Evolutionary conservation across 2,888 invertebrate genomes (phyloP), one percentile per base, ranked within the genome.

Genomic region (Dusona sp.): DNA sequence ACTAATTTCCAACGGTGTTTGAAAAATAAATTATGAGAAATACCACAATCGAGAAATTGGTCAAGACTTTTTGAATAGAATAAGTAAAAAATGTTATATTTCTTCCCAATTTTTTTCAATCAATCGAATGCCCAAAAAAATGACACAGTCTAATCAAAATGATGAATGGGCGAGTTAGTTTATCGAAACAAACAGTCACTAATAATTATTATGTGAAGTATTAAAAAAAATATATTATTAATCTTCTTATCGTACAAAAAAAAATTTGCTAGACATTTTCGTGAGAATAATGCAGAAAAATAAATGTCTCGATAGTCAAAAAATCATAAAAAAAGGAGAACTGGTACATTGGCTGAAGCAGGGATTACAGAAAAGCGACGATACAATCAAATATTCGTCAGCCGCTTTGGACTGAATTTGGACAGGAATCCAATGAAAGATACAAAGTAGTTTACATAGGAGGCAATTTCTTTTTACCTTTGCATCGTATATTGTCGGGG

Each of bases 381-480:
- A 79, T 79, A 82, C 83, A 83, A 88, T 83, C 85, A 70, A 85
- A 85, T 33, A 70, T 72, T 61, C 70, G 74, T 83, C 85, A 70
- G 64, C 8, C 38, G 33, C 33, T 74, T 70, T 38, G 70, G 65
- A 45, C 45, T 29, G 74, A 68, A 75, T 57, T n/a, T 51, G n/a
- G 87, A 84, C 81, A 79, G 84, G 70, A 57, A 74, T 85, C 84
- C 85, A 85, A 88, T 79, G 84, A 83, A 75, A 78, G 67, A 61
- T 65, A 73, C 38, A 36, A 74, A n/a, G 45, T 61, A 82, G 84
- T 79, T 81, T 74, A 81, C 48, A 85, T n/a, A 68, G 57, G 16
- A 82, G 82, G 78, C 85, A 85, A 88, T 89, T 88, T 83, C 73
- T 79, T 80, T 83, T 70, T 25, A 75, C 86, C 77, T 25, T 72